Base-by-base conservation (phyloP, 2,888 invertebrate species). In the Philereme transversata region DNA sequence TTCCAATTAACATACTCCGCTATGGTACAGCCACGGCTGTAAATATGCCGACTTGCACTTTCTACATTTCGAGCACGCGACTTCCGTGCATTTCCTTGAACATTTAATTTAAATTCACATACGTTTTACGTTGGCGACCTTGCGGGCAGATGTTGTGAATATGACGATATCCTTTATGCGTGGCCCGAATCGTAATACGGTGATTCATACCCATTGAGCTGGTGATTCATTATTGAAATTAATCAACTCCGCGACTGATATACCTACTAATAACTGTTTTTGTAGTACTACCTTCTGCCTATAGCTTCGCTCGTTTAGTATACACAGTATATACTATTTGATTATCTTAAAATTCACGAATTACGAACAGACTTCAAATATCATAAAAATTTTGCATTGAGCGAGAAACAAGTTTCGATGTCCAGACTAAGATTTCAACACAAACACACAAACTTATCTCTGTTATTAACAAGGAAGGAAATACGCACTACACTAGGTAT, bases 31-130 rank as follows among this genome's bases (percentile, higher is more conserved):
- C 77, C 73, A 76, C 77, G 70, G 69, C 77, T 68, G 82, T 81
- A 82, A 80, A 82, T 81, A 78, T 78, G 76, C 76, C 72, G 74
- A 86, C 87, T 87, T 86, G 81, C 86, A 87, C 88, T 89, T 90
- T 89, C 89, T 87, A 87, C 83, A 68, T 77, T 81, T 75, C 76
- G 77, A 78, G 75, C 79, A 83, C 82, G 84, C 80, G 71, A 83
- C 82, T 83, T 83, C 83, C 81, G 81, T 74, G 72, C 76, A 78
- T 83, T 83, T 83, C 78, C 79, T 77, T 72, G 22, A n/a, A 67
- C 69, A 76, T 81, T 82, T 81, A 75, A 77, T 36, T 5, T 36
- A 5, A 36, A 5, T 36, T 82, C 75, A 69, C 75, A 78, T 79
- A 77, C 70, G 81, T 71, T 75, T 76, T 70, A 22, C 69, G 64